Conservation (phyloP, 2,113 vertebrate species). For the Pachycephala philippinensis region DNA sequence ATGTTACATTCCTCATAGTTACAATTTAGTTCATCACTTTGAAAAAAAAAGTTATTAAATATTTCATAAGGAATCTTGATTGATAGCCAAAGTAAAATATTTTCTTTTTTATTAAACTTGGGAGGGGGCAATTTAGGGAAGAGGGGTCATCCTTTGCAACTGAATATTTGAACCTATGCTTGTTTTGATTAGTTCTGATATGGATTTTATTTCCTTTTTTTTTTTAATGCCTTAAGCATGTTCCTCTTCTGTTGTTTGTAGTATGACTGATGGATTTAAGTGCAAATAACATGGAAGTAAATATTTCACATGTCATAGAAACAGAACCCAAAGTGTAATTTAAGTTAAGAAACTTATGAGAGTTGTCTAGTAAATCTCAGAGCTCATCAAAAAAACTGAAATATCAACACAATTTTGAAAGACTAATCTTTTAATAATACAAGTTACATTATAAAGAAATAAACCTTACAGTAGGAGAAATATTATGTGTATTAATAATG, state of each 20-base stretch:
- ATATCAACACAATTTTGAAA: background rate
- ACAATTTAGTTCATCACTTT: background rate
- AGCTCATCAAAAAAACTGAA: background rate
- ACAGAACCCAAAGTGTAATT: background rate
- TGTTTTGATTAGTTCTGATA: background rate
- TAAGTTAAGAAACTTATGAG: background rate
- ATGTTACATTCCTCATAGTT: background rate
- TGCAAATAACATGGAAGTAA: background rate
- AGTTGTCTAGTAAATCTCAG: background rate
- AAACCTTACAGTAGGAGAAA: background rate
- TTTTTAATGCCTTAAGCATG: background rate
- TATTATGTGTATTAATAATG: background rate
- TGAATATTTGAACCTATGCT: background rate
- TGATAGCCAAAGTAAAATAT: background rate
- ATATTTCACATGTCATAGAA: background rate
- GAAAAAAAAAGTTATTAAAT: background rate
- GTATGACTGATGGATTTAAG: background rate
- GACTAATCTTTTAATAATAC: conserved; percentile 37
- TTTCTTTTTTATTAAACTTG: background rate
- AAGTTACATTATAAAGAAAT: conserved; percentile 25
- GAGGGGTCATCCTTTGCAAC: background rate
- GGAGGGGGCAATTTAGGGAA: background rate
- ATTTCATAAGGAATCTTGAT: background rate
- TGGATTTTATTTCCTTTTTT: background rate
- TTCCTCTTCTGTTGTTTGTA: background rate